A percentile compares a stretch with the other conserved stretches of the same genome.
Evolutionary conservation across 2,888 invertebrate genomes (phyloP).

Genomic region (Drosophila histrio): DNA sequence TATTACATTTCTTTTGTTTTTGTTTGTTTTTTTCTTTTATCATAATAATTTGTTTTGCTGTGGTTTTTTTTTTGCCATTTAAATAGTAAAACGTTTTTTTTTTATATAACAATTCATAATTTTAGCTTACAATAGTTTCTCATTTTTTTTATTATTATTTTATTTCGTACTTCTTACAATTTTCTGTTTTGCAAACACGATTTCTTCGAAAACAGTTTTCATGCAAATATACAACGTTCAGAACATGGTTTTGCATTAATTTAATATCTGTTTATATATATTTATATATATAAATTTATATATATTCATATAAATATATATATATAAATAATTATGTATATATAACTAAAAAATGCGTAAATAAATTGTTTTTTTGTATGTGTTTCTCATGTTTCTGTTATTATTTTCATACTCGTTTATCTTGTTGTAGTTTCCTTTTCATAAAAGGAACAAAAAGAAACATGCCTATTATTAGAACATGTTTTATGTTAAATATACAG

Average conservation of each 20-base stretch:
- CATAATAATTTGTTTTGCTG: constrained; percentile 65
- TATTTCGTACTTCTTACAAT: constrained; percentile 65
- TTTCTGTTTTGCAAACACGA: constrained; percentile 63
- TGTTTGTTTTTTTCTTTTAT: constrained; percentile 49
- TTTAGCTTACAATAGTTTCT: constrained; percentile 72
- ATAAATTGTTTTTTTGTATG: constrained; percentile 55
- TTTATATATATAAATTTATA: constrained; percentile 21
- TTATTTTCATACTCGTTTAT: constrained; percentile 19
- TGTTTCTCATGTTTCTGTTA: constrained; percentile 33
- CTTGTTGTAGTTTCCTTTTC: constrained; percentile 65
- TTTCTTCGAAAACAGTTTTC: constrained; percentile 58
- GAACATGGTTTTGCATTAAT: constrained; percentile 64
- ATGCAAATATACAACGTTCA: constrained; percentile 73
- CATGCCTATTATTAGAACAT: no score
- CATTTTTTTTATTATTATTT: constrained; percentile 29
- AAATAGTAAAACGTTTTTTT: constrained; percentile 76
- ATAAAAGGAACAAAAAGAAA: constrained; percentile 76
- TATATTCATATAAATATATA: constrained; percentile 31
- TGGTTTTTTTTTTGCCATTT: constrained; percentile 62
- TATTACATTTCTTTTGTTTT: constrained; percentile 48
- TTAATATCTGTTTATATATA: constrained; percentile 68
- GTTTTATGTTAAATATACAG: constrained; percentile 40
- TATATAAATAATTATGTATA: constrained; percentile 55
- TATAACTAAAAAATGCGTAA: constrained; percentile 80
- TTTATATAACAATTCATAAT: constrained; percentile 79